Conservation (phyloP, 2,888 invertebrate species). For the Heliconius erato region DNA sequence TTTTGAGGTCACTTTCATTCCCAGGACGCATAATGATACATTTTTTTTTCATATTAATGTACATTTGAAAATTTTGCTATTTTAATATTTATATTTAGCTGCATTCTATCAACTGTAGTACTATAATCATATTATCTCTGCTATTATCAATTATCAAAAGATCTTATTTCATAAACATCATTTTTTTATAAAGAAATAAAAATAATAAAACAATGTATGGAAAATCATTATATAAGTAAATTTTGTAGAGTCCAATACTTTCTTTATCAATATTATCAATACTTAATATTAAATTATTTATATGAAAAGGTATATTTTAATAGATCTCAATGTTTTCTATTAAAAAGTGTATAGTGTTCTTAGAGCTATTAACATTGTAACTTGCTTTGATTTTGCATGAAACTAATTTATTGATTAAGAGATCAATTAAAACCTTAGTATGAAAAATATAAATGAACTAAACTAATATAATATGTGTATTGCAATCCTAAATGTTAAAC, state of each 20-base stretch:
- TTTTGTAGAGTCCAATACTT: neutral
- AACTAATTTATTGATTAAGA: neutral
- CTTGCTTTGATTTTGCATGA: slow-evolving; percentile 10
- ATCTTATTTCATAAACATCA: neutral
- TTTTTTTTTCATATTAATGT: too few relatives aligned
- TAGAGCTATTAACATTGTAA: slow-evolving; percentile 12
- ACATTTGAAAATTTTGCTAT: too few relatives aligned
- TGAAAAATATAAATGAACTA: neutral
- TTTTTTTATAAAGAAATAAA: neutral
- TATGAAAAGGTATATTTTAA: slow-evolving; percentile 2
- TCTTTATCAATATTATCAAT: neutral
- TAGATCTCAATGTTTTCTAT: slow-evolving; percentile 1
- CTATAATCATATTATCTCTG: neutral
- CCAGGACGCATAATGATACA: neutral
- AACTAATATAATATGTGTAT: neutral
- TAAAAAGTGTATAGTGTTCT: neutral
- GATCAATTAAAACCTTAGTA: slow-evolving; percentile 5
- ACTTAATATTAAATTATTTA: slow-evolving; percentile 2
- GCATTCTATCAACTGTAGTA: too few relatives aligned
- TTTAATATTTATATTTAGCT: too few relatives aligned
- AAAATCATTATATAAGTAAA: neutral
- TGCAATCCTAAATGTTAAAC: neutral
- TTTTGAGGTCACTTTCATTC: neutral
- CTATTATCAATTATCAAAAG: slow-evolving; percentile 3
- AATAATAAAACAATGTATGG: neutral